phyloP scores from a whole-genome alignment of 2,797 vertebrate species.

The Tragopan temminckii region DNA sequence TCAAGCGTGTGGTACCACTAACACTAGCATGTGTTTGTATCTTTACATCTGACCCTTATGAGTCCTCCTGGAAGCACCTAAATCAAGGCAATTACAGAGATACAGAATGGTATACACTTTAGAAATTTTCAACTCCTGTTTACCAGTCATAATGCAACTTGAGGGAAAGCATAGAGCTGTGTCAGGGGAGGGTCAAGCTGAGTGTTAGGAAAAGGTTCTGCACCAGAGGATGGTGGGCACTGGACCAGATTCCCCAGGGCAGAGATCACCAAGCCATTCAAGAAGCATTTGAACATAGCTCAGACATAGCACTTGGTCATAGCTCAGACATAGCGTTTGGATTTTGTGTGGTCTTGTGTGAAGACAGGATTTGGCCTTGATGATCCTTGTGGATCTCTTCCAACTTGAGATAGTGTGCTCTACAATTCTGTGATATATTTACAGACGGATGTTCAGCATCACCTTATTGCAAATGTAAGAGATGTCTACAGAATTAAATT shows the following conservation, averaged over 20 bases:
- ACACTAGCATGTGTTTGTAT: not conserved
- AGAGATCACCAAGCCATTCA: not conserved
- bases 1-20: not conserved
- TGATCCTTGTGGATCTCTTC: not conserved
- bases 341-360: not conserved
- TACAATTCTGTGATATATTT: not conserved
- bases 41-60: not conserved
- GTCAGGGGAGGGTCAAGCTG: not conserved
- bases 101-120: not conserved
- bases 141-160: not conserved
- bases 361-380: not conserved
- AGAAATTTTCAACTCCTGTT: not conserved
- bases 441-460: not conserved
- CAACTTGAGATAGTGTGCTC: not conserved
- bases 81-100: not conserved
- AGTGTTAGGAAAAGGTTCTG: not conserved
- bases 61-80: not conserved
- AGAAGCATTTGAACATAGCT: not conserved
- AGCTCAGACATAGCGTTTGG: not conserved
- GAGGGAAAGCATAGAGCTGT: not conserved
- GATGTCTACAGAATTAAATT: not conserved
- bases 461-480: not conserved
- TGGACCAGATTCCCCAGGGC: not conserved
- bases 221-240: not conserved
- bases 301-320: not conserved